A percentile compares a stretch with the other conserved stretches of the same genome.
phyloP scores from a whole-genome alignment of 2,113 vertebrate species.

The Myotis brandtii region DNA sequence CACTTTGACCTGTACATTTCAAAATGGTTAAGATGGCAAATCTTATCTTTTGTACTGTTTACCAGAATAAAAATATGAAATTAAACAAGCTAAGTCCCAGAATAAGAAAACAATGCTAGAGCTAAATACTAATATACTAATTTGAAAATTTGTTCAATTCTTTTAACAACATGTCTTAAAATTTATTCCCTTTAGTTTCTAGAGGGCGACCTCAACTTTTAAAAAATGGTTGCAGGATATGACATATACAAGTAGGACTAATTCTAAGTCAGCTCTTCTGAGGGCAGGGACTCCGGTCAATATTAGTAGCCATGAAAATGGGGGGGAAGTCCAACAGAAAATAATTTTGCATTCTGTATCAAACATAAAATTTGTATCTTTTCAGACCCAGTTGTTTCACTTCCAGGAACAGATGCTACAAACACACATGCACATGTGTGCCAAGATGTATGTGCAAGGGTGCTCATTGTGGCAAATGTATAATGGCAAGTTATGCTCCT shows the following conservation, averaged over 20 bases:
- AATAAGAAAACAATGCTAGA: background rate
- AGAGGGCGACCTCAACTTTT: background rate
- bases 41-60: background rate
- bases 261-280: background rate
- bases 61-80: background rate
- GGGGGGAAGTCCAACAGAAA: background rate
- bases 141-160: background rate
- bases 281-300: background rate
- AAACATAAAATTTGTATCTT: background rate
- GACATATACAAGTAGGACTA: background rate
- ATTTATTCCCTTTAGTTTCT: background rate
- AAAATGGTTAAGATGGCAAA: background rate
- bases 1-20: background rate
- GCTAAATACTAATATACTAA: background rate
- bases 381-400: background rate
- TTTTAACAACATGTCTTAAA: background rate
- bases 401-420: background rate
- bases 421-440: background rate
- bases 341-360: background rate
- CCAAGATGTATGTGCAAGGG: background rate
- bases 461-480: background rate
- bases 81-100: background rate
- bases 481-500: background rate
- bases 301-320: background rate
- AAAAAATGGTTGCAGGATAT: background rate